A percentile compares a stretch with the other conserved stretches of the same genome.
These are phyloP conservation scores for Drosophila leontia DNA, from an alignment of 1,140 invertebrate genomes.

Conservation along the genomic window DNA sequence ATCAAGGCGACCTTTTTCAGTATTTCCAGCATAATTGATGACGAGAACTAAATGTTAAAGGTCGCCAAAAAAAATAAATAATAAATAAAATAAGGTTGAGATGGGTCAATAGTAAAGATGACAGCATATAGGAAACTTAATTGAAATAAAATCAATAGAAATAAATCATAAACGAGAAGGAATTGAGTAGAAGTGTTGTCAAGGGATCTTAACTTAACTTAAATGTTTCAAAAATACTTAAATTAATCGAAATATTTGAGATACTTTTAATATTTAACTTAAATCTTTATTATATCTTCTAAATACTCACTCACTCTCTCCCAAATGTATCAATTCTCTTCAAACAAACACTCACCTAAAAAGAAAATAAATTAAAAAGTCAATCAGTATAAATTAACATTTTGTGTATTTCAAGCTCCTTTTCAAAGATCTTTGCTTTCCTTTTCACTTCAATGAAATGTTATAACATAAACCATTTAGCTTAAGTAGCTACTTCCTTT, in stretches of 20 bases:
- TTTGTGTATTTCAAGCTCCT: neutral
- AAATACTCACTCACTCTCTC: neutral
- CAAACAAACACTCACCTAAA: constrained; percentile 13
- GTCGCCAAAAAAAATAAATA: constrained; percentile 9
- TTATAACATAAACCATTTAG: constrained; percentile 4
- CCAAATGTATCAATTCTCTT: neutral
- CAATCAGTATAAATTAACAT: constrained; percentile 3
- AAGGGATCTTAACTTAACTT: neutral
- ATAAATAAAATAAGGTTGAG: constrained; percentile 8
- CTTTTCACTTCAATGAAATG: neutral
- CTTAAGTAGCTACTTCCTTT: neutral
- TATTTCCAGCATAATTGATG: constrained; percentile 41
- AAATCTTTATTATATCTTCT: no score
- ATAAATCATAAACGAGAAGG: neutral
- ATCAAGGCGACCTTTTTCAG: constrained; percentile 38
- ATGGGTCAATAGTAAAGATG: constrained; percentile 21
- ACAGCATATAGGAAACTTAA: constrained; percentile 5
- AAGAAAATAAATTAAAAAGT: neutral
- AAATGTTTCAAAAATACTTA: no score
- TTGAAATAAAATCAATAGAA: constrained; percentile 24
- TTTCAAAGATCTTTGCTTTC: neutral
- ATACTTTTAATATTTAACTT: neutral
- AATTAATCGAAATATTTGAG: no score
- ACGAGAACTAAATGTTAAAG: constrained; percentile 17
- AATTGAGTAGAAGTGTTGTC: neutral